These are phyloP conservation scores for Deilephila porcellus DNA, from an alignment of 2,888 invertebrate species.

Conservation along the genomic window DNA sequence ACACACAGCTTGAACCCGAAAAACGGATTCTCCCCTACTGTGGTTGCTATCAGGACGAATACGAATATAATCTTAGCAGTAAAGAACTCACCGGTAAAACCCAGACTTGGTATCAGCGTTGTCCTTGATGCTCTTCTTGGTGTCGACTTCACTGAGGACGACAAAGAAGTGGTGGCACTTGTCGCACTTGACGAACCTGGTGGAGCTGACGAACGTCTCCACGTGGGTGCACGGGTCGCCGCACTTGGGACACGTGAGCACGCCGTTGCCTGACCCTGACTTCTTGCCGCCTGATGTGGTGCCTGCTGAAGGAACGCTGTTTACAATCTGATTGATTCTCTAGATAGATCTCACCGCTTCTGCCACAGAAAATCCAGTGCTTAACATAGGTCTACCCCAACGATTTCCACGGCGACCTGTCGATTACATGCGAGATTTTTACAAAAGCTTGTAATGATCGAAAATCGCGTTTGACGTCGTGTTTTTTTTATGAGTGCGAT, in stretches of 20 bases:
- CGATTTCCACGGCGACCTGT: no score
- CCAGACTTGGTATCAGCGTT: conserved; percentile 89
- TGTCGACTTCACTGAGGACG: conserved; percentile 96
- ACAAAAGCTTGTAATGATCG: no score
- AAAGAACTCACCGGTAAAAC: conserved; percentile 78
- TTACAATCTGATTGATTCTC: conserved; percentile 21
- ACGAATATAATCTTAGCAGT: not conserved
- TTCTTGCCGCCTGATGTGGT: conserved; percentile 85
- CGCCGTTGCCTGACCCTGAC: conserved; percentile 84
- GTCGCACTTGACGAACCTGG: conserved; percentile 98
- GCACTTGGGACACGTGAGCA: conserved; percentile 97
- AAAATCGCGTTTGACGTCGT: no score
- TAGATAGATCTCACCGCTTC: no score
- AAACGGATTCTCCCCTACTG: no score
- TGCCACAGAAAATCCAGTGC: no score
- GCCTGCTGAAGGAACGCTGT: conserved; percentile 48
- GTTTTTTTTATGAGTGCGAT: no score
- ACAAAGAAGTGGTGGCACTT: conserved; percentile 99
- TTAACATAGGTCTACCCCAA: no score
- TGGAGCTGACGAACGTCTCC: conserved; percentile 98
- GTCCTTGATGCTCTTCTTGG: conserved; percentile 93
- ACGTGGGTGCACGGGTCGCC: conserved; percentile 99
- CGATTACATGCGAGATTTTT: no score
- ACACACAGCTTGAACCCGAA: no score
- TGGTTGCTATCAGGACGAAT: no score